Evolutionary conservation across 2,113 vertebrate genomes (phyloP), one percentile per base, ranked within the genome.

Genomic region (Phocoena phocoena): DNA sequence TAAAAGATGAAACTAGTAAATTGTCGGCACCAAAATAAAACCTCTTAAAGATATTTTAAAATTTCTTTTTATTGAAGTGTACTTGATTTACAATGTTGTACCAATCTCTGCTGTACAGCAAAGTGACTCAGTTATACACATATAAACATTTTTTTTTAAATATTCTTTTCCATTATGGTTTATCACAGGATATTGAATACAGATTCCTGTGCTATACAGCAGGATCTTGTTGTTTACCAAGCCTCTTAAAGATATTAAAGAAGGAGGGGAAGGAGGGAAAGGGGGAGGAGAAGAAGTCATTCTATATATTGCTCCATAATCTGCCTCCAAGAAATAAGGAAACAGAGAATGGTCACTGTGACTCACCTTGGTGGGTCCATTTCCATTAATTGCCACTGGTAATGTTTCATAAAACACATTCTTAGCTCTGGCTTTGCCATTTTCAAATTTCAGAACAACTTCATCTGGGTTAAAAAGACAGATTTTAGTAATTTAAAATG

Each of bases 351-450:
- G 53, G 65, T 33, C 50, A 23, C 12, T 17, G 10, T 74, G 71
- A 98, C 99, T 99, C 97, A 99, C 99, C 99, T 99, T 99, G 93
- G 99, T 99, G 96, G 99, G 99, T 83, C 99, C 99, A 92, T 99
- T 99, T 98, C 99, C 99, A 96, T 99, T 99, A 98, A 99, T 94
- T 2, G 98, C 98, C 88, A 99, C 98, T 0, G 99, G 99, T 73
- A 99, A 98, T 0, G 99, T 99, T 97, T 99, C 99, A n/a, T 99
- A 99, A 71, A 98, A 98, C 0, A 99, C 99, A 98, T 99, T 99
- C 95, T 99, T 99, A 76, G 99, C 99, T 98, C 99, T 99, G 65
- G 99, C 99, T 98, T 98, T 98, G 94, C 98, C 99, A 18, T 99
- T 99, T 98, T 99, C 99, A 98, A 99, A 99, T 98, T 99, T 99